Percentiles rank a stretch among this genome's conserved stretches.
phyloP scores from a whole-genome alignment of 2,797 vertebrate species.

The Orestias chungarensis region DNA sequence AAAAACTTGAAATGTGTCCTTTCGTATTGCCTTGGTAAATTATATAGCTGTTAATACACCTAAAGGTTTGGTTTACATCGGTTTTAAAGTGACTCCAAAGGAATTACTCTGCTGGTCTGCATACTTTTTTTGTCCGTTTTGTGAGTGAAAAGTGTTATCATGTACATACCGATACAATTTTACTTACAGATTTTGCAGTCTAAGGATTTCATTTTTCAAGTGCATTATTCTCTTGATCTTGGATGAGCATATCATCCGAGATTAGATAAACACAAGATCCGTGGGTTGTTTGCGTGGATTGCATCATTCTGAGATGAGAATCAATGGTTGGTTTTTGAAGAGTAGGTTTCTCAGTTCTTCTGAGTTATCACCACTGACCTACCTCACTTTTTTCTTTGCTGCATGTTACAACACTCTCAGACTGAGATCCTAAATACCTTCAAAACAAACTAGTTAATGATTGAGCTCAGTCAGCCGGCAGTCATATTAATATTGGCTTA shows the following conservation, averaged over 20 bases:
- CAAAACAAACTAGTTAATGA: background rate
- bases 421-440: background rate
- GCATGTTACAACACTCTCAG: background rate
- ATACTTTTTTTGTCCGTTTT: background rate
- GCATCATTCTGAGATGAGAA: background rate
- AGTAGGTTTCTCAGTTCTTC: background rate
- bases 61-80: background rate
- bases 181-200: background rate
- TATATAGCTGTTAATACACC: background rate
- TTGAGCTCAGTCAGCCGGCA: background rate
- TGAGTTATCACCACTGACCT: background rate
- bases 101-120: background rate
- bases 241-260: background rate
- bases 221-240: too few species aligned
- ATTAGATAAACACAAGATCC: background rate
- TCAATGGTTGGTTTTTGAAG: background rate
- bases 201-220: background rate
- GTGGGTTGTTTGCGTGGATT: background rate
- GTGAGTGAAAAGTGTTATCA: background rate
- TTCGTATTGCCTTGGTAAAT: background rate
- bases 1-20: background rate
- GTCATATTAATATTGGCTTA: background rate
- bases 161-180: slow-evolving; percentile 24
- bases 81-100: slow-evolving; percentile 9
- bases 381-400: background rate